phyloP scores from a whole-genome alignment of 2,113 vertebrate species.

The Glaucidium brasilianum region DNA sequence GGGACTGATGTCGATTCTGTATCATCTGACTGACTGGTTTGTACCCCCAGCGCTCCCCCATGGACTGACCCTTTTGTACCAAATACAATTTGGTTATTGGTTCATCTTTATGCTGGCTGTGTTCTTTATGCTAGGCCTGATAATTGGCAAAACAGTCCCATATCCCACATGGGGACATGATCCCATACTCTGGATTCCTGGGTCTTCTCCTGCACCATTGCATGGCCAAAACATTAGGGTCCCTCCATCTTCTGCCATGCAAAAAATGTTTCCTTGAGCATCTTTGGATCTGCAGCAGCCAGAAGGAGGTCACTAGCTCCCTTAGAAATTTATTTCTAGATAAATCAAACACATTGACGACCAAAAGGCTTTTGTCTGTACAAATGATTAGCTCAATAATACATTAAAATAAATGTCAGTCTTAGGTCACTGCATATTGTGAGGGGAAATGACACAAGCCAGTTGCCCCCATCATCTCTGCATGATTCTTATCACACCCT shows the following conservation, averaged over 20 bases:
- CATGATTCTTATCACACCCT: not conserved
- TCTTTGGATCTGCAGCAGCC: not conserved
- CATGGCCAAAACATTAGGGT: rapidly evolving
- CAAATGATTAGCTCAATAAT: not conserved
- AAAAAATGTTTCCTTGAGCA: not conserved
- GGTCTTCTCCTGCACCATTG: not conserved
- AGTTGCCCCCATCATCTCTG: not conserved
- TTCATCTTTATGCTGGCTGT: too few relatives aligned
- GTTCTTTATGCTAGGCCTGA: too few relatives aligned
- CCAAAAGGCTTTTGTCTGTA: not conserved
- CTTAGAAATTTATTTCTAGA: not conserved
- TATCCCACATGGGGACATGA: not conserved
- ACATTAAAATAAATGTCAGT: not conserved
- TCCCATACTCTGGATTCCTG: not conserved
- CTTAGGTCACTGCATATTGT: rapidly evolving
- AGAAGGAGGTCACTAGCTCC: not conserved
- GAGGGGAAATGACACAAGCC: not conserved
- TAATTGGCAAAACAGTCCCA: too few relatives aligned
- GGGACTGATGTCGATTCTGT: too few relatives aligned
- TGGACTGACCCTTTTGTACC: too few relatives aligned
- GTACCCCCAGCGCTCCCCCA: too few relatives aligned
- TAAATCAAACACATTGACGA: not conserved
- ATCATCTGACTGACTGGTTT: too few relatives aligned
- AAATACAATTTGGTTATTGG: too few relatives aligned
- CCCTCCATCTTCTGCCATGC: not conserved